Conservation (phyloP, 2,113 vertebrate genomes). For the Rhea pennata region DNA sequence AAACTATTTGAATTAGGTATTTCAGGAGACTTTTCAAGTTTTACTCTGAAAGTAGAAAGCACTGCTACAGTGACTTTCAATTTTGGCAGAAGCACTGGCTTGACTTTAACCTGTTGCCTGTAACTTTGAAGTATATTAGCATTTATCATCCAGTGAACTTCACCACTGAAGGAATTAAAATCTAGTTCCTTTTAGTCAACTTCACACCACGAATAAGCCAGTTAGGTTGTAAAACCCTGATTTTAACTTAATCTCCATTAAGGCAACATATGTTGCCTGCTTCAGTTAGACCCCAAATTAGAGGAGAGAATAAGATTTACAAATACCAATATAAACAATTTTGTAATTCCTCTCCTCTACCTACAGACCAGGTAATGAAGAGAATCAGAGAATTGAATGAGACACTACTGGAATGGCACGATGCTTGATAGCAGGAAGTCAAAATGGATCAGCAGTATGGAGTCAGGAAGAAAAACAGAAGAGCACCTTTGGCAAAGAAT, state of each 20-base stretch:
- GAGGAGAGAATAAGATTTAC: background rate
- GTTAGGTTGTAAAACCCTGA: background rate
- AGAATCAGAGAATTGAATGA: background rate
- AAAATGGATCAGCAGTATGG: fast-evolving
- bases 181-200: background rate
- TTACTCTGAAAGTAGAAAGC: conserved; percentile 26
- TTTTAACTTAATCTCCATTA: background rate
- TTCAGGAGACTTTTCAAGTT: conserved; percentile 49
- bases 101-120: conserved; percentile 40
- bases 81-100: conserved; percentile 20
- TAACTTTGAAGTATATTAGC: conserved; percentile 32
- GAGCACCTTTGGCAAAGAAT: background rate
- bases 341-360: background rate
- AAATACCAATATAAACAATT: background rate
- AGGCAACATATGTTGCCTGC: background rate
- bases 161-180: background rate
- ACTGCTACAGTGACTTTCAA: conserved; percentile 16
- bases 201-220: background rate
- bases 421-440: background rate
- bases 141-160: conserved; percentile 19
- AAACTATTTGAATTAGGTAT: conserved; percentile 56
- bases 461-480: background rate
- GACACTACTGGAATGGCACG: background rate
- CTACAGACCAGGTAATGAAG: background rate
- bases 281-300: background rate